These are phyloP conservation scores for Ferdinandea cuprea DNA, from an alignment of 2,888 invertebrate genomes.

Conservation along the genomic window DNA sequence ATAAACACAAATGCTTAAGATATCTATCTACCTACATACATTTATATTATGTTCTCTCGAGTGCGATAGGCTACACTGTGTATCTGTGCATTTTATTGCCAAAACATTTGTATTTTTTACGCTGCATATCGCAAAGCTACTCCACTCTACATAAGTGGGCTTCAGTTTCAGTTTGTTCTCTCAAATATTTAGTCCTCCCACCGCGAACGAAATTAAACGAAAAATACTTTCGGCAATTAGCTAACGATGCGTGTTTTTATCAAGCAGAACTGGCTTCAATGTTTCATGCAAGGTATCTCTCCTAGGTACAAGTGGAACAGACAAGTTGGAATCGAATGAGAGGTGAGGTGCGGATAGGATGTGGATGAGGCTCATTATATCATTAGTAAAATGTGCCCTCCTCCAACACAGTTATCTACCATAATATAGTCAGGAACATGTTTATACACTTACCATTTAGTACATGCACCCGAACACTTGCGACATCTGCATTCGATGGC, in stretches of 20 bases:
- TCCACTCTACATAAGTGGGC: conserved; percentile 6
- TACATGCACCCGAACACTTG: conserved; percentile 91
- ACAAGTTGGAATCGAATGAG: neutral
- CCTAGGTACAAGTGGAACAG: conserved; percentile 24
- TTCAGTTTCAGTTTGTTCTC: conserved; percentile 19
- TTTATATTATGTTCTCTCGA: too few species aligned
- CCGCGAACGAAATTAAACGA: conserved; percentile 26
- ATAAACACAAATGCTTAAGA: too few species aligned
- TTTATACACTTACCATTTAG: conserved; percentile 88
- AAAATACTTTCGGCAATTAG: conserved; percentile 67
- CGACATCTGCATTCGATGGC: conserved; percentile 91
- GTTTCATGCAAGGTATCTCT: conserved; percentile 66
- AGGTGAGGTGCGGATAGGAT: too few species aligned
- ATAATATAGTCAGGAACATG: conserved; percentile 54
- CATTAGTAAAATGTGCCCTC: conserved; percentile 55
- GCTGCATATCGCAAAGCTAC: conserved; percentile 7
- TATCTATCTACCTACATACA: too few species aligned
- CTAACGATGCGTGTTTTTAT: conserved; percentile 49
- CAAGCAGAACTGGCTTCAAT: conserved; percentile 67
- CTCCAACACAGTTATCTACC: conserved; percentile 8
- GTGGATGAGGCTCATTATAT: conserved; percentile 69
- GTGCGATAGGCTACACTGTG: conserved; percentile 35
- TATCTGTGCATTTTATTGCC: conserved; percentile 54
- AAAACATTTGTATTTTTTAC: conserved; percentile 2
- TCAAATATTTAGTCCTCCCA: conserved; percentile 53